phyloP scores from a whole-genome alignment of 2,797 vertebrate genomes.

The Taenioides sp. region DNA sequence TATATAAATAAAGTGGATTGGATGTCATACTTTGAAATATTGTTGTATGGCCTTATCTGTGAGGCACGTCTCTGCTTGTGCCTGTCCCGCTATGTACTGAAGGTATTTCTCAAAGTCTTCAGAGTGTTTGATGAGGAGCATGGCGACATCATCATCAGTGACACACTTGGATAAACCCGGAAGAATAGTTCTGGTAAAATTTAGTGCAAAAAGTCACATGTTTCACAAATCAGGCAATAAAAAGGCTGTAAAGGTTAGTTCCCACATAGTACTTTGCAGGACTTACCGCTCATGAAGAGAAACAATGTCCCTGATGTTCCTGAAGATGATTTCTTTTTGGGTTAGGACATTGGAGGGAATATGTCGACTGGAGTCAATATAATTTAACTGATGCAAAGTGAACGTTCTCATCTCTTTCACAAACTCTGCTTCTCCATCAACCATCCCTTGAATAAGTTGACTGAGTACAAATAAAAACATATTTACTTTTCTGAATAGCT shows the following conservation, averaged over 20 bases:
- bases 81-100: slow-evolving; percentile 87
- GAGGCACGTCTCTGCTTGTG: slow-evolving; percentile 87
- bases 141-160: slow-evolving; percentile 92
- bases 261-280: background rate
- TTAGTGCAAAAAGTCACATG: background rate
- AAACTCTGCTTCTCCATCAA: slow-evolving; percentile 88
- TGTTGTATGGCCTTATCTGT: slow-evolving; percentile 85
- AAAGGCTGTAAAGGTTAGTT: background rate
- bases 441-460: slow-evolving; percentile 85
- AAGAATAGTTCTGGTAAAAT: slow-evolving; percentile 73
- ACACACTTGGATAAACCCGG: slow-evolving; percentile 80
- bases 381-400: slow-evolving; percentile 80
- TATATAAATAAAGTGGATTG: no score
- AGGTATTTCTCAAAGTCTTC: slow-evolving; percentile 89
- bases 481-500: background rate
- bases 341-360: slow-evolving; percentile 79
- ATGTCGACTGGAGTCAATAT: slow-evolving; percentile 74
- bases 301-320: slow-evolving; percentile 87
- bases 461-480: slow-evolving; percentile 61
- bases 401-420: slow-evolving; percentile 86
- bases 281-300: slow-evolving; percentile 85
- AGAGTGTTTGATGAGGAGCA: slow-evolving; percentile 86
- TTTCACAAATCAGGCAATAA: background rate
- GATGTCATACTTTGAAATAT: slow-evolving; percentile 84
- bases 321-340: slow-evolving; percentile 89